Base-by-base conservation (phyloP, 92 coral and sea anemone genomes). In the Phenganax marumi region DNA sequence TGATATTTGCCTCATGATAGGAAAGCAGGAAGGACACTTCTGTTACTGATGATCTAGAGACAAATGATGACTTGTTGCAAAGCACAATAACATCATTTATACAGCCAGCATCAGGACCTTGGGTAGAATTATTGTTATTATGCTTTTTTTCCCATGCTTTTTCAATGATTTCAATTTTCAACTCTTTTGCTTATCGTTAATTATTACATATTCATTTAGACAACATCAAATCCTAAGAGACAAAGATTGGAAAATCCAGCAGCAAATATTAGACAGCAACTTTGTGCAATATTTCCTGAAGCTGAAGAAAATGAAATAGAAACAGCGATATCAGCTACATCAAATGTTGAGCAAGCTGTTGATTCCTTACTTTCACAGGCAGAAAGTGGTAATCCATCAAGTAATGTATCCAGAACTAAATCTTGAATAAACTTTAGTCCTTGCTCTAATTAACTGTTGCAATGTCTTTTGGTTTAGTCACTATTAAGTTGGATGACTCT, bases 271-370 rank as follows among this genome's bases (percentile, higher is more conserved):
- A 54, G 10, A n/a, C 60, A n/a, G 10, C 60, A 54, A 54, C 60
- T 54, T 54, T 10, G 60, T 54, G 84, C 18, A 48, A 80, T 80
- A 80, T 80, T 80, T 71, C 84, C 81, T 61, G 84, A 16, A 3
- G 76, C 65, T 16, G 16, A 70, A 10, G 79, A 65, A n/a, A 79
- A 79, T 54, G 47, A 33, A 12, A 58, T 79, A 43, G 52, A 26
- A n/a, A 80, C 57, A 48, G 84, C 65, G 61, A 56, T 80, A 43
- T 65, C 61, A 50, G 48, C 80, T 33, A 25, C 84, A 46, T 71
- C 65, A 43, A 80, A 56, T 55, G 65, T 80, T 61, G 84, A 80
- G 78, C 80, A 80, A 80, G 84, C 84, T 8, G 79, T 80, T 55
- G 84, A 80, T 21, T 25, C 80, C 39, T 0, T 70, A 50, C 52